Base-by-base conservation (phyloP, 2,113 vertebrate genomes). In the Vulpes lagopus region DNA sequence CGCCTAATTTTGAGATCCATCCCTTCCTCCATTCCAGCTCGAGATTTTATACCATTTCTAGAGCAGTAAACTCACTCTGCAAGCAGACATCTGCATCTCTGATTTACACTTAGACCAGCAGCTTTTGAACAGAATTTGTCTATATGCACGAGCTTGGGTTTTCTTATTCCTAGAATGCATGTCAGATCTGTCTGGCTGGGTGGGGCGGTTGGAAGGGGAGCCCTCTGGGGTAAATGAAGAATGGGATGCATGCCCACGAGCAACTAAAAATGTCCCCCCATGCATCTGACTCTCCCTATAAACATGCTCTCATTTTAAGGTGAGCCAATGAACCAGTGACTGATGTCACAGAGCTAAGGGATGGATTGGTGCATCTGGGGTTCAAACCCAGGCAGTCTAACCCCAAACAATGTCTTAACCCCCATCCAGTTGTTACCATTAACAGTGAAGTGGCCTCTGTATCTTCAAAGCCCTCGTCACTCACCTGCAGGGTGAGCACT, bases 201-300 rank as follows among this genome's bases (percentile, higher is more conserved):
- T 1, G 3, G 49, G 7, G 27, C 0, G 5, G 6, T 1, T 3
- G 11, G 35, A 16, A 74, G 60, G 10, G 27, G 32, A 64, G 57
- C 57, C 57, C 53, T 23, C n/a, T 43, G 43, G 20, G 27, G 8
- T 20, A 6, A 7, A 25, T 1, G 32, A 67, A 53, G 5, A 80
- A 25, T 1, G 80, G 25, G 78, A 32, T 10, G 5, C 12, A 32
- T 2, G 23, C 8, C 73, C 17, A 4, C 1, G 25, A 17, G 19
- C 19, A 3, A 35, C 14, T 43, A 23, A 53, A 35, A n/a, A 14
- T 0, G 0, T 9, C 60, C 16, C 1, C 19, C 30, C 23, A 14
- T 0, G 10, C 67, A 53, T 27, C 25, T 12, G 15, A 38, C 8
- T 15, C 57, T 73, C 23, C 5, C 30, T 27, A 11, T 9, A 60